These are phyloP conservation scores for Phyllostomus hastatus DNA, from an alignment of 2,113 vertebrate species.

Conservation along the genomic window DNA sequence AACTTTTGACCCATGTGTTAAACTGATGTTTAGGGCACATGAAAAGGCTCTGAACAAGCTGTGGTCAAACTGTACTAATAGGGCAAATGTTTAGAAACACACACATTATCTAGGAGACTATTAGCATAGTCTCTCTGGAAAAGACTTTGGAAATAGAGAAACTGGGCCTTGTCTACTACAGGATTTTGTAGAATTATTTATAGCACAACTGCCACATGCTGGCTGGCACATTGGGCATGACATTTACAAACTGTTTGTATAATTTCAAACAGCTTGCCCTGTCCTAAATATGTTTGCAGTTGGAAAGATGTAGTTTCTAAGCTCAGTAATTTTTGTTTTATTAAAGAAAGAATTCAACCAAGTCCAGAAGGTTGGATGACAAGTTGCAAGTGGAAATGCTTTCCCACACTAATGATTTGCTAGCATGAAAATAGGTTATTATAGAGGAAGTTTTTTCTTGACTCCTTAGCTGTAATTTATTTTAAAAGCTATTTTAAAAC, in stretches of 20 bases:
- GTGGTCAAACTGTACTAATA: conserved; percentile 29
- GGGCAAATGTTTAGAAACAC: conserved; percentile 49
- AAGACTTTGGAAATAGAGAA: conserved; percentile 55
- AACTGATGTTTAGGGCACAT: conserved; percentile 8
- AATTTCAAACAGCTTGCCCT: conserved; percentile 72
- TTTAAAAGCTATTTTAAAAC: conserved; percentile 69
- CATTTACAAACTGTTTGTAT: conserved; percentile 68
- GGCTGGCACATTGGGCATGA: conserved; percentile 61
- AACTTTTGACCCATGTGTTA: conserved; percentile 34
- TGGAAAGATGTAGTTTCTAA: conserved; percentile 59
- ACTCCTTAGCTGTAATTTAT: conserved; percentile 56
- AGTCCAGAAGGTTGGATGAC: conserved; percentile 52
- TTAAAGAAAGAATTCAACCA: conserved; percentile 56
- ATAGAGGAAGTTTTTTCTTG: conserved; percentile 41
- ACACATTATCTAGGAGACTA: background rate
- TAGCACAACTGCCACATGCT: conserved; percentile 49
- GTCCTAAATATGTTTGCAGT: conserved; percentile 71
- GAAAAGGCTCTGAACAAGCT: conserved; percentile 4
- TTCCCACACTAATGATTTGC: conserved; percentile 28
- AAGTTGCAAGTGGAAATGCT: conserved; percentile 32
- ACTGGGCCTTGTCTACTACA: background rate
- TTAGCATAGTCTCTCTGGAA: conserved; percentile 44
- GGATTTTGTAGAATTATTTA: background rate
- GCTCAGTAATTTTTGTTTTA: conserved; percentile 68
- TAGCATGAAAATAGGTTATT: conserved; percentile 48